These are phyloP conservation scores for Mystacornis crossleyi DNA, from an alignment of 2,113 vertebrate genomes.

Conservation along the genomic window DNA sequence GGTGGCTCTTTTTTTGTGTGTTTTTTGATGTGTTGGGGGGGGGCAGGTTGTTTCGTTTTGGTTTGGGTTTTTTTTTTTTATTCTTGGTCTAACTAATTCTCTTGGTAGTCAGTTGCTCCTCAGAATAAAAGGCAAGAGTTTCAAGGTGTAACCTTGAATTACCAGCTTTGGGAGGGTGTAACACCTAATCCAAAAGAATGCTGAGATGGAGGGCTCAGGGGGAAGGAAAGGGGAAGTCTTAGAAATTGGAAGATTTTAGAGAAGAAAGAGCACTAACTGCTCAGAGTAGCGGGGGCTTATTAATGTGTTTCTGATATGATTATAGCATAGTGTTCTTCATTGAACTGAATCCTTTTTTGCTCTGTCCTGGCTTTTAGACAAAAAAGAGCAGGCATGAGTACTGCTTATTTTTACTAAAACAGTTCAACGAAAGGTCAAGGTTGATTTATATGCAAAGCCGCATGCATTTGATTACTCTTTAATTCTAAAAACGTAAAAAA, in stretches of 20 bases:
- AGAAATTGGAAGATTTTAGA: slow-evolving; percentile 17
- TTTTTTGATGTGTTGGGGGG: too few species aligned
- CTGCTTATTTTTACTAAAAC: slow-evolving; percentile 64
- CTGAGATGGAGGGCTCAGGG: slow-evolving; percentile 1
- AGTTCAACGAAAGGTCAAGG: slow-evolving; percentile 53
- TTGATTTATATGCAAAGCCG: slow-evolving; percentile 62
- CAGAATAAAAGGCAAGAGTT: slow-evolving; percentile 34
- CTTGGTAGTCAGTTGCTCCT: slow-evolving; percentile 27
- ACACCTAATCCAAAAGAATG: slow-evolving; percentile 27
- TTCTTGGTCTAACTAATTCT: slow-evolving; percentile 29
- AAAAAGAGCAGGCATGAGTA: slow-evolving; percentile 41
- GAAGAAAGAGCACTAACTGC: slow-evolving; percentile 43
- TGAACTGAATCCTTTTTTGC: slow-evolving; percentile 30
- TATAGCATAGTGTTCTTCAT: not conserved
- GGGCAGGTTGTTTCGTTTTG: too few species aligned
- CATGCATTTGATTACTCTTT: slow-evolving; percentile 60
- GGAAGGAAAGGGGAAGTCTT: not conserved
- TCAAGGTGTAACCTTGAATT: slow-evolving; percentile 58
- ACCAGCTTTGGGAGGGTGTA: slow-evolving; percentile 27
- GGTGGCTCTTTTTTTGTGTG: too few species aligned
- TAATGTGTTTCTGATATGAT: slow-evolving; percentile 39
- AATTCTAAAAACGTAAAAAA: slow-evolving; percentile 59
- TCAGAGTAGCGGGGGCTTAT: slow-evolving; percentile 5
- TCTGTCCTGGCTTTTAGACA: slow-evolving; percentile 29
- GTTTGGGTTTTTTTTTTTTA: not conserved